Conservation (phyloP, 2,888 invertebrate genomes). For the Geotrupes spiniger region DNA sequence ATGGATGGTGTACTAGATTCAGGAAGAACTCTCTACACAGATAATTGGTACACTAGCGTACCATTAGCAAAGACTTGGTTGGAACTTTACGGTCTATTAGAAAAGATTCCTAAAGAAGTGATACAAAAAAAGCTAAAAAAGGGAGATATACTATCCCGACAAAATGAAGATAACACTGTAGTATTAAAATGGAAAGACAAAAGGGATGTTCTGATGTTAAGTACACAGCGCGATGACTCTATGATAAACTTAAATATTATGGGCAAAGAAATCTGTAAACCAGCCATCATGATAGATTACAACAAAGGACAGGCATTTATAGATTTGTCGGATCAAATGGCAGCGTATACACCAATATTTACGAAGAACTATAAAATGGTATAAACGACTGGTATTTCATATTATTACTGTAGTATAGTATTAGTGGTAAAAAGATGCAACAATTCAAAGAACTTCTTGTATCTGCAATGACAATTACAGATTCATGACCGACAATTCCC, state of each 20-base stretch:
- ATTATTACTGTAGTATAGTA: conserved; percentile 7
- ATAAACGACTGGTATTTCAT: conserved; percentile 13
- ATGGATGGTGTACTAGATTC: conserved; percentile 23
- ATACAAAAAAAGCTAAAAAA: conserved; percentile 28
- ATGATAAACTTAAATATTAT: neutral
- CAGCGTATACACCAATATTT: conserved; percentile 18
- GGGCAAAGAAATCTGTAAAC: conserved; percentile 19
- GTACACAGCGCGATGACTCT: conserved; percentile 30
- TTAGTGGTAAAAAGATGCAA: conserved; percentile 6
- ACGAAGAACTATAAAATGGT: conserved; percentile 3
- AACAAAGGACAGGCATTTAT: conserved; percentile 28
- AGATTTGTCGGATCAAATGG: conserved; percentile 30
- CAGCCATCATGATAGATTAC: conserved; percentile 28
- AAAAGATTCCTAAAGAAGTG: conserved; percentile 28
- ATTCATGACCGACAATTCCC: neutral
- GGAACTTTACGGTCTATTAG: conserved; percentile 26
- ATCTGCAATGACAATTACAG: conserved; percentile 3
- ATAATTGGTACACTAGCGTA: conserved; percentile 33
- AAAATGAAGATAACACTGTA: conserved; percentile 30
- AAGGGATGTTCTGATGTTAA: conserved; percentile 35
- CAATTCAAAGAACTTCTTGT: conserved; percentile 6
- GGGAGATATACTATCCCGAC: conserved; percentile 13
- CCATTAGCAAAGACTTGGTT: conserved; percentile 27
- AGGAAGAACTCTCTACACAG: conserved; percentile 27
- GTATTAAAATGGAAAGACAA: conserved; percentile 38